Percentiles rank a stretch among this genome's conserved stretches.
Conservation (phyloP, 2,797 vertebrate species). For the Liasis olivaceus region DNA sequence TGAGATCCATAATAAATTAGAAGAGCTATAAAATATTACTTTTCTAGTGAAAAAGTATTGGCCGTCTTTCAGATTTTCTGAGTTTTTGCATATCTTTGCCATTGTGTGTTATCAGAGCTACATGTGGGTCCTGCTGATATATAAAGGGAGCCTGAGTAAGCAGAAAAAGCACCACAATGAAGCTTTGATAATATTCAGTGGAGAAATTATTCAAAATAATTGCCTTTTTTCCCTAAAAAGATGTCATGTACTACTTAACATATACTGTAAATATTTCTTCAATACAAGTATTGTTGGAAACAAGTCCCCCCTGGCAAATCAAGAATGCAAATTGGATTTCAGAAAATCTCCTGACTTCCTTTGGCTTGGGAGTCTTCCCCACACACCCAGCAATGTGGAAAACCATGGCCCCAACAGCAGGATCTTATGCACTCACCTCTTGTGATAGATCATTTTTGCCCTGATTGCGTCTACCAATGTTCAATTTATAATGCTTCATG, state of each 20-base stretch:
- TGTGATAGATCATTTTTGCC: background rate
- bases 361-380: background rate
- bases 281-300: background rate
- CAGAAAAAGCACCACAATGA: background rate
- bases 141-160: background rate
- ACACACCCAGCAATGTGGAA: background rate
- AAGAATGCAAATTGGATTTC: background rate
- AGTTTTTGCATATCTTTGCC: background rate
- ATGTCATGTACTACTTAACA: constrained; percentile 28
- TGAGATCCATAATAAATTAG: background rate
- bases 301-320: background rate
- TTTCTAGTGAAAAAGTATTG: background rate
- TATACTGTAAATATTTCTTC: background rate
- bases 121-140: background rate
- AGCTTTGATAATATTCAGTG: background rate
- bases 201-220: background rate
- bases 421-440: background rate
- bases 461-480: background rate
- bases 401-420: background rate
- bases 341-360: background rate
- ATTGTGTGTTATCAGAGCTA: background rate
- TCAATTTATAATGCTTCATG: background rate
- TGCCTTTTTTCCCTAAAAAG: background rate
- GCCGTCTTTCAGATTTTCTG: background rate
- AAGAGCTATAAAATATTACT: background rate